Evolutionary conservation across 2,888 invertebrate species (phyloP), one percentile per base, ranked within the genome.

Genomic region (Thymelicus lineola): DNA sequence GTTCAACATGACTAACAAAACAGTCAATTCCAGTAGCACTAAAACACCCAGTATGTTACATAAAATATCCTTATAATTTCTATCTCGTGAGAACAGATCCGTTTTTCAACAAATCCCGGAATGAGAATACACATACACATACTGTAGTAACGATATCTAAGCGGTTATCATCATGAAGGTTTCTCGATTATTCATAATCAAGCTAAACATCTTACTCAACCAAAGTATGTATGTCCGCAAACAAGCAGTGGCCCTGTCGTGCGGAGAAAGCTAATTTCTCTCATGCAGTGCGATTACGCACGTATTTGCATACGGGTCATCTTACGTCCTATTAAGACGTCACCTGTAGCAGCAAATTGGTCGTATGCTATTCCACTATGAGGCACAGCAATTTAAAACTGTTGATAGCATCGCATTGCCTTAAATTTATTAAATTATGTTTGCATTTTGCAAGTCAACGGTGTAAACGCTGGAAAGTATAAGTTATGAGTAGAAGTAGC

Each of bases 211-310:
- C 66, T 66, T n/a, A 59, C 48, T 17, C 15, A 36, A 63, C 36
- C 12, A 48, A 53, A 46, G 15, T 14, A 42, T 48, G 36, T 36
- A 45, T 55, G 53, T 48, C 59, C 48, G 46, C 46, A 14, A 68
- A 53, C 45, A 53, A 35, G 55, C 61, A 28, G 42, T 12, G 65
- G 57, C 62, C 62, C 62, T 58, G 20, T 45, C 55, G 20, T 35
- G 55, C 69, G 58, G 69, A 48, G 69, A 69, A 69, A 69, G 69
- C 58, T 50, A 69, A 69, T 69, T 69, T 69, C 67, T 63, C 57
- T 63, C 63, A 57, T 48, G 63, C 69, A 48, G 35, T n/a, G n/a
- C 57, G n/a, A 57, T 69, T 63, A 69, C 62, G 58, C 60, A 62
- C 63, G 35, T 68, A 68, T 68, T 68, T 68, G 38, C 68, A 68